These are phyloP conservation scores for Burhinus oedicnemus DNA, from an alignment of 2,113 vertebrate genomes.

Conservation along the genomic window DNA sequence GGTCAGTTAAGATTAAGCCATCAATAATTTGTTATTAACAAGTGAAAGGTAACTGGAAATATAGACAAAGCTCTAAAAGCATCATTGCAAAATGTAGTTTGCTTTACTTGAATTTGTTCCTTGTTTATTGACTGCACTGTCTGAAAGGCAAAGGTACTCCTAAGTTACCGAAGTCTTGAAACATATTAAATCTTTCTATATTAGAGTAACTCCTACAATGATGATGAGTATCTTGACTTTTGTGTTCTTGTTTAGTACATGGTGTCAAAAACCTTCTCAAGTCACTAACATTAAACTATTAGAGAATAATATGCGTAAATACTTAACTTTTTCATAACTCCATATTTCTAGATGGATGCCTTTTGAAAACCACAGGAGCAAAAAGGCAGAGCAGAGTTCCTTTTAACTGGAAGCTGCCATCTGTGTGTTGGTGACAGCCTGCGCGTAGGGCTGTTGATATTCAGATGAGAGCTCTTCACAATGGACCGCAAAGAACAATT, in stretches of 20 bases:
- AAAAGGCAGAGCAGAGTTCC: background rate
- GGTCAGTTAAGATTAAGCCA: background rate
- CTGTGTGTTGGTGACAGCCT: background rate
- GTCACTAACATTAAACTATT: background rate
- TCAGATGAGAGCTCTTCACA: background rate
- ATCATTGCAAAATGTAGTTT: background rate
- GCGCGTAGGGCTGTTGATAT: background rate
- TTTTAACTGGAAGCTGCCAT: background rate
- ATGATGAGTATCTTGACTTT: background rate
- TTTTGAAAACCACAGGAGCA: background rate
- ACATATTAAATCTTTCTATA: fast-evolving
- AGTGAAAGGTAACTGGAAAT: background rate
- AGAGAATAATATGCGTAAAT: background rate
- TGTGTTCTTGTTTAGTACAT: background rate
- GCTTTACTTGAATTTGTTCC: background rate
- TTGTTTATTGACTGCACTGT: background rate
- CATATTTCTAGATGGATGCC: background rate
- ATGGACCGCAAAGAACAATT: background rate
- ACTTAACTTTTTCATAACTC: background rate
- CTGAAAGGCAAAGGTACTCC: background rate
- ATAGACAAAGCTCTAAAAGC: background rate
- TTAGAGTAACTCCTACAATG: fast-evolving
- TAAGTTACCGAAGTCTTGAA: fast-evolving
- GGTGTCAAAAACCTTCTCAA: background rate
- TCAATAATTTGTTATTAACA: background rate